Conservation (phyloP, 2,888 invertebrate genomes). For the Iselma pallidipennis region DNA sequence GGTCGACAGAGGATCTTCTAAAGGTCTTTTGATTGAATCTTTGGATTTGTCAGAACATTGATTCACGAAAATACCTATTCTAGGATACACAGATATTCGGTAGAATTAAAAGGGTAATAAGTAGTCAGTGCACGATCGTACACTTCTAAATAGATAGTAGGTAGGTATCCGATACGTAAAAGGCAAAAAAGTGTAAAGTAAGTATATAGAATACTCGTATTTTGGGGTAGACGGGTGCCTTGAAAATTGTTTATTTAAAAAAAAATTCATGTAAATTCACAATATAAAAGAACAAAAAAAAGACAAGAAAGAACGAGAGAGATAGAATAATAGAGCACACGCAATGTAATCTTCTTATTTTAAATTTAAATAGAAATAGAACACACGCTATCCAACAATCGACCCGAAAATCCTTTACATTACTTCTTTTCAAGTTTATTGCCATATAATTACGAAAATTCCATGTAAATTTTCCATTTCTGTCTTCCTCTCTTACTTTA, state of each 20-base stretch:
- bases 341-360: constrained; percentile 21
- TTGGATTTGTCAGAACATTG: no score
- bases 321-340: constrained; percentile 1
- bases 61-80: constrained; percentile 17
- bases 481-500: background rate
- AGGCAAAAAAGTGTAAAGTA: constrained; percentile 20
- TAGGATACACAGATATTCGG: background rate
- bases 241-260: no score
- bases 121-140: constrained; percentile 21
- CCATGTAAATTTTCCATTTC: background rate
- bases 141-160: constrained; percentile 19
- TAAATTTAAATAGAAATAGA: constrained; percentile 22
- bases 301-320: background rate
- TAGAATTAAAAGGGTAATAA: constrained; percentile 17
- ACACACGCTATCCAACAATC: constrained; percentile 10
- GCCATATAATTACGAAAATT: background rate
- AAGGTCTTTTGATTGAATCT: constrained; percentile 29
- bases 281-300: no score
- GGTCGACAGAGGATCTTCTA: constrained; percentile 14
- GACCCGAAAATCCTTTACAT: background rate
- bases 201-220: no score
- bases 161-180: no score
- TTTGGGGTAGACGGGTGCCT: background rate
- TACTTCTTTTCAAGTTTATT: background rate
- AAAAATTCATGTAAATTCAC: no score